These are phyloP conservation scores for Fulica atra DNA, from an alignment of 2,113 vertebrate species.

Conservation along the genomic window DNA sequence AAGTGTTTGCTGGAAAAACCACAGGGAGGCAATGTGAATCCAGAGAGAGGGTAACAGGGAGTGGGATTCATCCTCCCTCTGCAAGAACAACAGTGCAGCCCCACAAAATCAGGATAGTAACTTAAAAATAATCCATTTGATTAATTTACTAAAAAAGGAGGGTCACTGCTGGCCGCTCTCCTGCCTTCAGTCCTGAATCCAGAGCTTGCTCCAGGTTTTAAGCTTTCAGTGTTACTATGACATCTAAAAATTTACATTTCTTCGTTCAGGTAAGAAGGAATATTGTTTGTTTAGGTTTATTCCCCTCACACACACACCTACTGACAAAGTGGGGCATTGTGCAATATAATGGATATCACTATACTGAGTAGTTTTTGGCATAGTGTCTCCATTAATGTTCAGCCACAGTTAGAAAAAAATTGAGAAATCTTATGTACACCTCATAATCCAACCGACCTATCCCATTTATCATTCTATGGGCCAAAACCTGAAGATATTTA, in stretches of 20 bases:
- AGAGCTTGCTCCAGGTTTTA: not conserved
- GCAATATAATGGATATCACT: not conserved
- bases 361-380: not conserved
- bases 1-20: not conserved
- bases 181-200: not conserved
- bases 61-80: not conserved
- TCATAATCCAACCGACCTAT: conserved; percentile 7
- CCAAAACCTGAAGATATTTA: conserved; percentile 10
- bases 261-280: not conserved
- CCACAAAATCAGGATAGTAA: not conserved
- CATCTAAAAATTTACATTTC: not conserved
- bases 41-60: not conserved
- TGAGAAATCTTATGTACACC: not conserved
- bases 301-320: no score
- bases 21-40: not conserved
- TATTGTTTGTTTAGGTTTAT: not conserved
- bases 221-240: not conserved
- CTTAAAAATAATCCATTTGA: accelerated
- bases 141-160: not conserved
- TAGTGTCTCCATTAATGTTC: not conserved
- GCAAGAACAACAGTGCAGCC: not conserved
- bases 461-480: not conserved
- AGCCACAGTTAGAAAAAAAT: conserved; percentile 4
- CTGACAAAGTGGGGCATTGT: not conserved
- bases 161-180: not conserved